Base-by-base conservation (phyloP, 2,888 invertebrate species). In the Agrochola litura region DNA sequence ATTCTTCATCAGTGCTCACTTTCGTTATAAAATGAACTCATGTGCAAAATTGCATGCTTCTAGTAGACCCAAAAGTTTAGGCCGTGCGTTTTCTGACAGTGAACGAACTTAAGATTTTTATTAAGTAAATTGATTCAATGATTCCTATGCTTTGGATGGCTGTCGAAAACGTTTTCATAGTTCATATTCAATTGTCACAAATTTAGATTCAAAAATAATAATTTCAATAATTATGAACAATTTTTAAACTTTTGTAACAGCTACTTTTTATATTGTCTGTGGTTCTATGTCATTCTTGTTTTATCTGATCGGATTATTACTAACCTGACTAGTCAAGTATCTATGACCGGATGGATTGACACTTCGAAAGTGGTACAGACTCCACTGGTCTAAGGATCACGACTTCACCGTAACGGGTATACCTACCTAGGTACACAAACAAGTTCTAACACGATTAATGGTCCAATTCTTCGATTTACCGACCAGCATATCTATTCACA, bases 351-450 rank as follows among this genome's bases (percentile, higher is more conserved):
- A 56, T n/a, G n/a, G 5, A 22, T 49, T 9, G 19, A 37, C 49
- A n/a, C 16, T 68, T n/a, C 68, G 16, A 58, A 69, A 73, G 69
- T 46, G n/a, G 67, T n/a, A 16, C 6, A 14, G 6, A 67, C 22
- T 9, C 19, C 43, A 52, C 63, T 63, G 22, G 66, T 65, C 52
- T 52, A 52, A 52, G 52, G 22, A 22, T 54, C 30, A 16, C 56
- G 9, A 41, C 64, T 22, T 56, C 10, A 56, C n/a, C 10, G 22
- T 8, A 61, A 37, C 22, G 10, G 1, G 30, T 61, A 61, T n/a
- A n/a, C 14, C 54, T n/a, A n/a, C 30, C 30, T 30, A 30, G n/a
- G 10, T 56, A 56, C n/a, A 56, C n/a, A 56, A n/a, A 54, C 54
- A 3, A n/a, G 56, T 56, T n/a, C n/a, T 56, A 54, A 22, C 56